Evolutionary conservation across 2,888 invertebrate species (phyloP).

Genomic region (Didymodactylos carnosus): DNA sequence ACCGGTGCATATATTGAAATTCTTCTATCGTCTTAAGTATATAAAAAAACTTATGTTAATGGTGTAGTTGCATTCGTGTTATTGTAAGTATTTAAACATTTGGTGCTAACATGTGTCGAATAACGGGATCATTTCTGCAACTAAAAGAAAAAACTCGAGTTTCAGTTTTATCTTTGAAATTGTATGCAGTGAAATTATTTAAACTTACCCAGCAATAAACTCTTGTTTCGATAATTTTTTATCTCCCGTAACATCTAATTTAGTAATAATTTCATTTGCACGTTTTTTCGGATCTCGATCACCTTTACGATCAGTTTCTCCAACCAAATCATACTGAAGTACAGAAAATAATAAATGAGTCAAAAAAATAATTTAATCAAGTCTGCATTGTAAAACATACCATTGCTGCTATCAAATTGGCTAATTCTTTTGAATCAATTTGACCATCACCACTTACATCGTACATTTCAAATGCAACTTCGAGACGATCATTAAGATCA

Average conservation of each 20-base stretch:
- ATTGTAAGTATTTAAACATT: too few relatives aligned
- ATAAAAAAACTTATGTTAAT: too few relatives aligned
- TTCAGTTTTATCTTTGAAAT: too few relatives aligned
- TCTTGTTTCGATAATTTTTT: background rate
- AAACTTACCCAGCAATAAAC: background rate
- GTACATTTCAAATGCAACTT: slow-evolving; percentile 3
- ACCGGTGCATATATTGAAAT: too few relatives aligned
- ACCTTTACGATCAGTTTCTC: background rate
- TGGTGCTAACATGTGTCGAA: background rate
- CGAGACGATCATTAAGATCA: background rate
- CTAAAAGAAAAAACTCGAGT: background rate
- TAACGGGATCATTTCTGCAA: background rate
- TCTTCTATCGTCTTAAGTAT: too few relatives aligned
- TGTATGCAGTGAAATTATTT: too few relatives aligned
- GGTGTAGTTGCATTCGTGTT: too few relatives aligned
- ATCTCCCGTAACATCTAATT: background rate
- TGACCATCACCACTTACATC: slow-evolving; percentile 9
- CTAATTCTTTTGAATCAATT: slow-evolving; percentile 13
- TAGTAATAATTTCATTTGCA: background rate
- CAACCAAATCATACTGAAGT: background rate
- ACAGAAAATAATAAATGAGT: background rate
- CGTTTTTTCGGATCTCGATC: background rate
- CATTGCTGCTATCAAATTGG: slow-evolving; percentile 11
- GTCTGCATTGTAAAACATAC: background rate
- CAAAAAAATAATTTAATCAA: background rate